Conservation (phyloP, 2,113 vertebrate species). For the Noturus placidus region DNA sequence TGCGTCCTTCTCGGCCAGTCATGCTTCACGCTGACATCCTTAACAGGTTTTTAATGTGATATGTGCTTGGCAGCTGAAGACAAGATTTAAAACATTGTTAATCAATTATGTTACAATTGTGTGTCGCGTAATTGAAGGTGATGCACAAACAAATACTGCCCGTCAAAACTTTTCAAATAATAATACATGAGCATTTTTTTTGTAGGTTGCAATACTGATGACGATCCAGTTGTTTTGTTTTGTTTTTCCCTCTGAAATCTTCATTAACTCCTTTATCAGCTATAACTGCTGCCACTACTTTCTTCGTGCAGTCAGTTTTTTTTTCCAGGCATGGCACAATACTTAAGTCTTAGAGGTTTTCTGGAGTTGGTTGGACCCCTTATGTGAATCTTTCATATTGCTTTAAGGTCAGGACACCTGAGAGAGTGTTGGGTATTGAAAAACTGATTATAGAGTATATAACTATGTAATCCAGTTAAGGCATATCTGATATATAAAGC, state of each 20-base stretch:
- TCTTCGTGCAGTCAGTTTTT: not conserved
- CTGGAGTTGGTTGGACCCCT: not conserved
- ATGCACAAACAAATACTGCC: not conserved
- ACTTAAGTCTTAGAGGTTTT: not conserved
- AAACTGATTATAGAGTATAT: constrained; percentile 53
- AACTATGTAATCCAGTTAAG: constrained; percentile 60
- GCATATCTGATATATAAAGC: constrained; percentile 60
- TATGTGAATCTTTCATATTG: not conserved
- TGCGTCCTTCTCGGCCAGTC: constrained; percentile 14
- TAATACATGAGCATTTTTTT: not conserved
- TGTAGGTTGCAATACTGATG: not conserved
- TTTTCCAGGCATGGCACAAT: not conserved
- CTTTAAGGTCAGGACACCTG: not conserved
- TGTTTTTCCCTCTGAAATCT: not conserved
- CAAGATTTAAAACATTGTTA: constrained; percentile 59
- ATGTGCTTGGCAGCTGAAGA: constrained; percentile 51
- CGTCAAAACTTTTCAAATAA: not conserved
- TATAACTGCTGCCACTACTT: not conserved
- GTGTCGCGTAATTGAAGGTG: not conserved
- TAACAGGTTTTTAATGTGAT: constrained; percentile 53
- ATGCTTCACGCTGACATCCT: constrained; percentile 16
- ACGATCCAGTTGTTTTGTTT: not conserved
- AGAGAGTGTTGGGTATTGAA: constrained; percentile 51
- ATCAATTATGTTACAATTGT: constrained; percentile 57
- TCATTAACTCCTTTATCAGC: not conserved